phyloP scores from a whole-genome alignment of 2,888 invertebrate species.

The Pristionchus mayeri region DNA sequence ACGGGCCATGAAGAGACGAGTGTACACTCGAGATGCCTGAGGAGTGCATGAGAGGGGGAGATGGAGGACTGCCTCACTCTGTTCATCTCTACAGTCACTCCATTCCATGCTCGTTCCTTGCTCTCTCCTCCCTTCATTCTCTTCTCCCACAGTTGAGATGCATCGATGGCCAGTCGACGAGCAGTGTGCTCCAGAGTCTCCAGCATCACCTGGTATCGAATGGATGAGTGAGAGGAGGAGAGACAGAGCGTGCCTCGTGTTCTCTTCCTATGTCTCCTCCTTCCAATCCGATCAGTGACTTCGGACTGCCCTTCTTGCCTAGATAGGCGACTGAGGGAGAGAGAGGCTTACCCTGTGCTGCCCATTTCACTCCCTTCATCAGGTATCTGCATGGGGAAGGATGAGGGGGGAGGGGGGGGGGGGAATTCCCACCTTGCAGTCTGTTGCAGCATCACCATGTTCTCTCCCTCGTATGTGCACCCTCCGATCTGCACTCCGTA shows the following conservation, averaged over 20 bases:
- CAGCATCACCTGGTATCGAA: conserved; percentile 15
- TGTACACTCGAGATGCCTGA: conserved; percentile 45
- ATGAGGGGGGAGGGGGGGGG: conserved; percentile 47
- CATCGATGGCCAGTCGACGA: conserved; percentile 19
- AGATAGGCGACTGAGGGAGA: conserved; percentile 60
- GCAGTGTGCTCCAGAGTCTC: conserved; percentile 27
- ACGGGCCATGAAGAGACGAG: conserved; percentile 49
- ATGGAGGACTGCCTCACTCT: conserved; percentile 22
- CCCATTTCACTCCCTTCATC: conserved; percentile 80
- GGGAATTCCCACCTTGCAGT: conserved; percentile 81
- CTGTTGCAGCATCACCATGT: conserved; percentile 92
- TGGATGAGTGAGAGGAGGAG: background rate
- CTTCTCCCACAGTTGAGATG: conserved; percentile 3
- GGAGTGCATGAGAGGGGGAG: background rate
- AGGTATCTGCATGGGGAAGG: conserved; percentile 82
- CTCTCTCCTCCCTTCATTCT: conserved; percentile 32
- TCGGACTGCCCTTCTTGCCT: conserved; percentile 51
- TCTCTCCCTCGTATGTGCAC: conserved; percentile 96
- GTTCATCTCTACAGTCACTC: conserved; percentile 47
- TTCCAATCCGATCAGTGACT: conserved; percentile 53
- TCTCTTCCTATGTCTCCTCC: conserved; percentile 33
- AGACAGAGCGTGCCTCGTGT: background rate
- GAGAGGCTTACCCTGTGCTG: conserved; percentile 62
- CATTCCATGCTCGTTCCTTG: conserved; percentile 49
- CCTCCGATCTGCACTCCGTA: conserved; percentile 86